Base-by-base conservation (phyloP, 2,113 vertebrate species). In the Xenopus laevis region DNA sequence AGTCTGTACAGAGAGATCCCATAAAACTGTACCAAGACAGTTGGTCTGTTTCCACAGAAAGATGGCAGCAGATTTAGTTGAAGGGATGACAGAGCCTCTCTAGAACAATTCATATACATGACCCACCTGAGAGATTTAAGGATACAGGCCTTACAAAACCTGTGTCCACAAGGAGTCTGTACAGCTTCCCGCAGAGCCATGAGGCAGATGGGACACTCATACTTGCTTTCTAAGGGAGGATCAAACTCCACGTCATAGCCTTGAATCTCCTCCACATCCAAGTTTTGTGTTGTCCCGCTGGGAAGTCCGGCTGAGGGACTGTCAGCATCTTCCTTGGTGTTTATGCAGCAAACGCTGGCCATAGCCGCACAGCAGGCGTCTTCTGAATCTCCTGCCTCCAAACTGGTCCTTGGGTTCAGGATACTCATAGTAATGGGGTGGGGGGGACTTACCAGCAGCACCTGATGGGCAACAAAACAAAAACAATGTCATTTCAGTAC, bases 231-330 rank as follows among this genome's bases (percentile, higher is more conserved):
- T 66, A 99, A 81, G 0, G 95, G 95, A 0, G 97, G 97, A 50
- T 98, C 97, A 64, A 99, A 99, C 71, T 99, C 97, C 64, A 97
- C 97, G 8, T 99, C 97, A 0, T 98, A 99, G 0, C 97, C 97
- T 76, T 99, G 97, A 3, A 83, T 79, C 7, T 97, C 90, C 5
- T 92, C 89, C 2, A 78, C 1, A 1, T 83, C 81, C 0, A 87
- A 87, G 17, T 71, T 71, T 4, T 87, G 74, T 0, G 86, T 55
- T 73, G 59, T 87, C 13, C 80, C 79, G 0, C 84, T 20, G 16
- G 21, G 63, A 0, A 79, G 80, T 84, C 81, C 72, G 30, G 63
- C 3, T 0, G 55, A 64, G 0, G 78, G 65, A 0, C 82, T 65
- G 57, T 78, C 33, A 0, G 84, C 83, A 60, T 93, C 90, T 0